Percentiles rank a stretch among this genome's conserved stretches.
Evolutionary conservation across 2,888 invertebrate species (phyloP).

Genomic region (Schrankia costaestrigalis): DNA sequence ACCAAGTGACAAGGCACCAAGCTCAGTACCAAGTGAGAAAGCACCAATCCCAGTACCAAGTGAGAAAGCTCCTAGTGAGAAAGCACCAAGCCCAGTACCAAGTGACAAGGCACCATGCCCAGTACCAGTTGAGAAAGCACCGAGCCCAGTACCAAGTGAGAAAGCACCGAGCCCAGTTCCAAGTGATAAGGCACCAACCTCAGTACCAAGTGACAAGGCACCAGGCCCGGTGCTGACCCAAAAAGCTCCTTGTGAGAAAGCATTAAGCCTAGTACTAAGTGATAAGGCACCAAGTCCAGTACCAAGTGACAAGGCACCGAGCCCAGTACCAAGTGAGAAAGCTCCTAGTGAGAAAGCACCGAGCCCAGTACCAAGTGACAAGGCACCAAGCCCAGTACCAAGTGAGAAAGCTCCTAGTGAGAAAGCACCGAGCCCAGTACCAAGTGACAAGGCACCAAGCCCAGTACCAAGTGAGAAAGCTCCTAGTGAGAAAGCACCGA

Average conservation of each 20-base stretch:
- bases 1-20: not conserved
- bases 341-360: constrained; percentile 1
- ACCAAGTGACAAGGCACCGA: constrained; percentile 1
- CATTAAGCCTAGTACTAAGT: not conserved
- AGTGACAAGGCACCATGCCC: not conserved
- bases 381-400: not conserved
- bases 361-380: constrained; percentile 1
- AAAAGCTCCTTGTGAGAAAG: constrained; percentile 1
- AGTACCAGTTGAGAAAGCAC: not conserved
- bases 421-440: constrained; percentile 9
- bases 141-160: not conserved
- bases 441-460: constrained; percentile 2
- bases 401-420: constrained; percentile 6
- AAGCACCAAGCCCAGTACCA: not conserved
- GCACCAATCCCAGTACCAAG: constrained; percentile 1
- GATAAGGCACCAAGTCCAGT: constrained; percentile 5
- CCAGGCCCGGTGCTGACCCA: not conserved
- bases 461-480: constrained; percentile 3
- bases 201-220: not conserved
- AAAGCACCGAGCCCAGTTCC: constrained; percentile 4
- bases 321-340: constrained; percentile 2
- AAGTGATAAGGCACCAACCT: constrained; percentile 2
- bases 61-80: constrained; percentile 1
- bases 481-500: not conserved
- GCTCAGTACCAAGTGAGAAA: constrained; percentile 1